Evolutionary conservation across 2,888 invertebrate genomes (phyloP), one percentile per base, ranked within the genome.

Genomic region (Aphodius sticticus): DNA sequence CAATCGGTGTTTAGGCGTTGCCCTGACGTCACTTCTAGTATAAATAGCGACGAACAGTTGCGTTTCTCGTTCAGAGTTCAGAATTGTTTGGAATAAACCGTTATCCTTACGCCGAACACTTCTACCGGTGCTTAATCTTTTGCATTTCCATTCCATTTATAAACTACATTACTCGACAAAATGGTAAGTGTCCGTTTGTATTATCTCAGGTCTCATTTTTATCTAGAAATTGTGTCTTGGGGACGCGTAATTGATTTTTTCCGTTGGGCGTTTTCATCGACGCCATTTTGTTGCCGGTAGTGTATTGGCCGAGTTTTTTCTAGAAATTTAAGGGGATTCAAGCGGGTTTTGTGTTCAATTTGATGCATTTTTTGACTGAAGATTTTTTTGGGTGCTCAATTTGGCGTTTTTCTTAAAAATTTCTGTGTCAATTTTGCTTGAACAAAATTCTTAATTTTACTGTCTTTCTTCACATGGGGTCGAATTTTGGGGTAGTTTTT

Each of bases 61-160:
- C 88, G 26, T 26, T 26, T 26, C 2, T 26, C 26, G 26, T 26
- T 26, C 3, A 26, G 3, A 26, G 26, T 26, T 84, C 90, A 90
- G 91, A 91, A 91, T 91, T 92, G 93, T 93, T 93, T 91, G 92
- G 92, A 91, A n/a, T n/a, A n/a, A 91, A 92, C 26, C 93, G 92
- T 93, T 90, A 91, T 93, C 84, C 91, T 93, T 93, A 76, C 70
- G 88, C 91, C 91, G 90, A 91, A 92, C 81, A 82, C 78, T 83
- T 82, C 81, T 82, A 83, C 80, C 78, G 37, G 69, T 72, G 70
- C 83, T 83, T 83, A 38, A 75, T 38, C 16, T 35, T 70, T 16
- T 38, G 70, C 15, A 15, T 78, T 37, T 14, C 70, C 74, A 69
- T 37, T 80, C 71, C 69, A 26, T 26, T 26, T 26, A 72, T 77